These are phyloP conservation scores for Siderastrea siderea DNA, from an alignment of 92 coral and sea anemone species.

Conservation along the genomic window DNA sequence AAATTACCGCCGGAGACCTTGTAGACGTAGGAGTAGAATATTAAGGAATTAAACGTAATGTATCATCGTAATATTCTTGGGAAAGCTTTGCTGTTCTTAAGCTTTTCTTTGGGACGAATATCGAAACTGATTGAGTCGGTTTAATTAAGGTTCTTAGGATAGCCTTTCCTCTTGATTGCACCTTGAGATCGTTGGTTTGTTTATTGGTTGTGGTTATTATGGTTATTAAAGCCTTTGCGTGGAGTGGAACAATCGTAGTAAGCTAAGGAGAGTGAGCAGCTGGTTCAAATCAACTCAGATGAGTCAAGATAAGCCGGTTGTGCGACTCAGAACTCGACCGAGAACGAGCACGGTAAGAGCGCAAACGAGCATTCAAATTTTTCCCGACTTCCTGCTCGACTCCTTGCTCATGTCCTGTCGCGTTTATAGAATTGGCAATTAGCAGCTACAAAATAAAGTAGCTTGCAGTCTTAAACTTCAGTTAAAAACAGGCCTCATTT, in stretches of 20 bases:
- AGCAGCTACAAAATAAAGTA: too few species aligned
- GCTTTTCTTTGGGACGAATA: neutral
- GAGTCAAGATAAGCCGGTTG: neutral
- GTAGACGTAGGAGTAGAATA: neutral
- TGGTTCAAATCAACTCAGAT: neutral
- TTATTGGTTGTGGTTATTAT: conserved; percentile 17
- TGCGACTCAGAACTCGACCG: too few species aligned
- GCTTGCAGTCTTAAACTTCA: too few species aligned
- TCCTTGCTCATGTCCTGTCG: too few species aligned
- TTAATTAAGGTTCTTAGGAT: neutral
- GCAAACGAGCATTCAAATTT: too few species aligned
- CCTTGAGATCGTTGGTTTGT: conserved; percentile 3
- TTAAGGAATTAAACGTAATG: neutral
- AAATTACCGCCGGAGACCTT: neutral
- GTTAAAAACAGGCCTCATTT: too few species aligned
- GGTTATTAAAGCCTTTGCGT: neutral
- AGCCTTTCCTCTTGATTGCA: conserved; percentile 2
- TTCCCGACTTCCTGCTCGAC: too few species aligned
- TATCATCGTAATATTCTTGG: neutral
- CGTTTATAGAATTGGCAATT: too few species aligned
- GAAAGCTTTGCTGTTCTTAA: neutral
- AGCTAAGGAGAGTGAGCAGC: neutral
- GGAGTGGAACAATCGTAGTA: conserved; percentile 4
- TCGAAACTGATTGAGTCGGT: neutral
- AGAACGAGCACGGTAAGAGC: too few species aligned